A percentile compares a stretch with the other conserved stretches of the same genome.
phyloP scores from a whole-genome alignment of 1,140 invertebrate species.

The Cherax quadricarinatus region DNA sequence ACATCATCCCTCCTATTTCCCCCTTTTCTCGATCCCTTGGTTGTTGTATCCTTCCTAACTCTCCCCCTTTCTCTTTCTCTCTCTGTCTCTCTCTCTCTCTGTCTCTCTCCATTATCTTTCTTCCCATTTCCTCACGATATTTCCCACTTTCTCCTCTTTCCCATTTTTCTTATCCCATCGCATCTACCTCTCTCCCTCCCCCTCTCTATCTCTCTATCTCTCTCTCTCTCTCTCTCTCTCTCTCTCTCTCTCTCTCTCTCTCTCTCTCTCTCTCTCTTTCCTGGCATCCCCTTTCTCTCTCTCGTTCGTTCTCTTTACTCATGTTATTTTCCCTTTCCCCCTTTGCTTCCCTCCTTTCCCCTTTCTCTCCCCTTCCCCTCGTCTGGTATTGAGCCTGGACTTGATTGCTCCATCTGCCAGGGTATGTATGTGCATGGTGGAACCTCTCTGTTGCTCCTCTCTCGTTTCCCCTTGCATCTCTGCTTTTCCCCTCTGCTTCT shows the following conservation, averaged over 20 bases:
- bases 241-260: background rate
- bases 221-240: background rate
- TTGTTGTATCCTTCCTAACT: background rate
- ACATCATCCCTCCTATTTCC: background rate
- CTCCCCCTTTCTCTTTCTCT: background rate
- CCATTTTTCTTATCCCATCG: background rate
- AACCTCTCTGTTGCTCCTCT: too few species aligned
- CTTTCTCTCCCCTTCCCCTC: background rate
- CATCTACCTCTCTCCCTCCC: background rate
- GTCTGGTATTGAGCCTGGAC: background rate
- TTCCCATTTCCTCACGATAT: background rate
- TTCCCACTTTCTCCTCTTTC: background rate
- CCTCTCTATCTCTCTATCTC: background rate
- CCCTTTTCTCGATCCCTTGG: background rate
- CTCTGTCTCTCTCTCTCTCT: background rate
- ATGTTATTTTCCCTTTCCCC: background rate
- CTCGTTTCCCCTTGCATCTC: too few species aligned
- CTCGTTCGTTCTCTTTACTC: background rate
- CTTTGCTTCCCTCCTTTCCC: background rate
- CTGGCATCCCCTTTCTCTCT: too few species aligned
- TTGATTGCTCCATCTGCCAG: conserved; percentile 4
- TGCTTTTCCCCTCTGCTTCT: too few species aligned
- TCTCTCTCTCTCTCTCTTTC: background rate
- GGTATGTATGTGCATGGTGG: background rate
- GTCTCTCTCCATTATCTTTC: background rate